phyloP scores from a whole-genome alignment of 2,113 vertebrate genomes.

The Anarrhichthys ocellatus region DNA sequence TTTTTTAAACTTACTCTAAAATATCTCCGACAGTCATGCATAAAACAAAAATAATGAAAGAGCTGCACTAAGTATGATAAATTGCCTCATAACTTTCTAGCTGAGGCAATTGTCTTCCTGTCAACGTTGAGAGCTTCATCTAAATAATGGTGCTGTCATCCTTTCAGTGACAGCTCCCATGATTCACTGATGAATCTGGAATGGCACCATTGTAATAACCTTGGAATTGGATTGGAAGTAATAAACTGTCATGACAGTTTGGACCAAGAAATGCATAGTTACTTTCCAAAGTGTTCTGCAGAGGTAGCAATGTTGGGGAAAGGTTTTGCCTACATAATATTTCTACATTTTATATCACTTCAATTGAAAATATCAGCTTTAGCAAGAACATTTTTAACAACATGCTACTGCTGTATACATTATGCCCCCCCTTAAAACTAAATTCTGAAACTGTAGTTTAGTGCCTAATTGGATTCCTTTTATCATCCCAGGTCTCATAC shows the following conservation, averaged over 20 bases:
- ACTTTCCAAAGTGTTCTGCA: background rate
- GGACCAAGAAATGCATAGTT: background rate
- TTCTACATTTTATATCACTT: background rate
- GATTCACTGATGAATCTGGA: background rate
- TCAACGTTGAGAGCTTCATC: slow-evolving; percentile 16
- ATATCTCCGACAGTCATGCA: background rate
- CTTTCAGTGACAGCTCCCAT: slow-evolving; percentile 11
- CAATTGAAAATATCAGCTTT: background rate
- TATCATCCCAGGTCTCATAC: slow-evolving; percentile 90
- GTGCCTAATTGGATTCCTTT: background rate
- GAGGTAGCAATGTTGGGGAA: background rate
- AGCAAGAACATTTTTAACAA: background rate
- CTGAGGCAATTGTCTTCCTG: slow-evolving; percentile 18
- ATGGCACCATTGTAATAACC: background rate
- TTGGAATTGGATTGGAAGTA: slow-evolving; percentile 10
- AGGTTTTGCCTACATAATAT: too few species aligned
- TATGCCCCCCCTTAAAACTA: background rate
- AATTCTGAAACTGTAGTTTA: background rate
- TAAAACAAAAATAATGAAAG: background rate
- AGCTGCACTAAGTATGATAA: slow-evolving; percentile 5
- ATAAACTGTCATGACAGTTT: background rate
- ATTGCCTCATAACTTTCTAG: background rate
- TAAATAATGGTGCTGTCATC: slow-evolving; percentile 24
- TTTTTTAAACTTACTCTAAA: slow-evolving; percentile 14
- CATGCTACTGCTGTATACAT: background rate